Evolutionary conservation across 2,888 invertebrate species (phyloP), one percentile per base, ranked within the genome.

Genomic region (Artemia sinica): DNA sequence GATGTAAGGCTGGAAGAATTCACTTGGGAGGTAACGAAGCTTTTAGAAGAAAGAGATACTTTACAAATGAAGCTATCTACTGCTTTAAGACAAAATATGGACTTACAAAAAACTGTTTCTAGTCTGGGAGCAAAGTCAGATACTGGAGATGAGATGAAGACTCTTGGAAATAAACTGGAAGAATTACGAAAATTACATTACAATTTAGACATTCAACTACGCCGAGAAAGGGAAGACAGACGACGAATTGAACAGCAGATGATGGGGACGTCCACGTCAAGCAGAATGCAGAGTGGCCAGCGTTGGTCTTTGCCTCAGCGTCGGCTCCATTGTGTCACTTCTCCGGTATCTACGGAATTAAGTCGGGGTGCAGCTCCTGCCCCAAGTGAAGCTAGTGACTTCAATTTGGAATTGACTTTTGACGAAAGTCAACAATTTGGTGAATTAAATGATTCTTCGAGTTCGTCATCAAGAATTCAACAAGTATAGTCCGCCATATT

Each of bases 1-100:
- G 91, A 91, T 73, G 86, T 91, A 70, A 82, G 89, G 1, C 89
- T 89, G 76, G 91, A 91, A 75, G 91, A 91, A 77, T 80, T 92
- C 71, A 90, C 90, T 0, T 82, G 88, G 74, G 91, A 92, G 76
- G 79, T 92, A 68, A 88, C 88, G 72, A 86, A 81, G 77, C 78
- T 92, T 66, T 78, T 91, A 66, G 90, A 91, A 77, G 91, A 91
- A 77, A 82, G 91, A 69, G 91, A 92, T 75, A 88, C 88, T 0
- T 77, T 92, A 68, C 91, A 91, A 74, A 77, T 91, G 71, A 84
- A 88, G 72, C 78, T 92, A 9, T 91, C 91, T 0, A 88, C 89
- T 75, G 86, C 89, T 11, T 80, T 91, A 69, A 82, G 90, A 66
- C 82, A 68, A 48, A 58, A 58, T 28, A n/a, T 58, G 63, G 63